A percentile compares a stretch with the other conserved stretches of the same genome.
Conservation (phyloP, 2,797 vertebrate species). For the Parambassis ranga region DNA sequence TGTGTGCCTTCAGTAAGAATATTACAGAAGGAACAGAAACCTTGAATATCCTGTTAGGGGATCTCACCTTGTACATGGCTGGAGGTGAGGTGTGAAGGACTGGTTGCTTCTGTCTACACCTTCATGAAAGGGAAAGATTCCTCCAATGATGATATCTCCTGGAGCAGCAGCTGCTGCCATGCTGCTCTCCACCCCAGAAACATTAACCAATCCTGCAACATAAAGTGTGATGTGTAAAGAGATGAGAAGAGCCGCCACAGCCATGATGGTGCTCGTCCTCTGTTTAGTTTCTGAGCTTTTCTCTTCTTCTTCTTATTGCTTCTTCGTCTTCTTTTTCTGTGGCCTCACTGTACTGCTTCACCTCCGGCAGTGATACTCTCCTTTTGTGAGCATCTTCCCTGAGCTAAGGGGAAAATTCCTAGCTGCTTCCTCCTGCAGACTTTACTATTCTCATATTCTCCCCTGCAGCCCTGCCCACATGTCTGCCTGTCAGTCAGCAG, state of each 20-base stretch:
- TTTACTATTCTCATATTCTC: slow-evolving; percentile 25
- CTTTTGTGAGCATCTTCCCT: slow-evolving; percentile 12
- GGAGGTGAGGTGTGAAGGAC: slow-evolving; percentile 68
- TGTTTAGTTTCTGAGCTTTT: not conserved
- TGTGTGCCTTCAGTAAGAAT: not conserved
- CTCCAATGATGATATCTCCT: slow-evolving; percentile 86
- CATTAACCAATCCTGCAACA: not conserved
- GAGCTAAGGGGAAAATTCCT: not conserved
- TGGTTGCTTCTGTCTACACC: slow-evolving; percentile 61
- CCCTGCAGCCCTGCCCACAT: slow-evolving; percentile 42
- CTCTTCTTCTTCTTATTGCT: not conserved
- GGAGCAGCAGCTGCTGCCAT: slow-evolving; percentile 61
- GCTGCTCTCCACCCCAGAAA: not conserved
- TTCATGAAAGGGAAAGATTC: slow-evolving; percentile 84
- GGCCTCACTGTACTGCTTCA: not conserved
- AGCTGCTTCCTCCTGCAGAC: slow-evolving; percentile 23
- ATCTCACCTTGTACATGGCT: slow-evolving; percentile 82
- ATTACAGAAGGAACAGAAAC: too few species aligned
- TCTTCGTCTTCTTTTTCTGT: too few species aligned
- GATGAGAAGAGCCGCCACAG: not conserved
- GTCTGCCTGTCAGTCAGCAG: slow-evolving; percentile 2
- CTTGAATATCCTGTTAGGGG: too few species aligned
- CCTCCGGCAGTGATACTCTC: slow-evolving; percentile 27
- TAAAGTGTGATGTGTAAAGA: not conserved
- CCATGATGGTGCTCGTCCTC: not conserved